Conservation (phyloP, 2,113 vertebrate species). For the Daubentonia madagascariensis region DNA sequence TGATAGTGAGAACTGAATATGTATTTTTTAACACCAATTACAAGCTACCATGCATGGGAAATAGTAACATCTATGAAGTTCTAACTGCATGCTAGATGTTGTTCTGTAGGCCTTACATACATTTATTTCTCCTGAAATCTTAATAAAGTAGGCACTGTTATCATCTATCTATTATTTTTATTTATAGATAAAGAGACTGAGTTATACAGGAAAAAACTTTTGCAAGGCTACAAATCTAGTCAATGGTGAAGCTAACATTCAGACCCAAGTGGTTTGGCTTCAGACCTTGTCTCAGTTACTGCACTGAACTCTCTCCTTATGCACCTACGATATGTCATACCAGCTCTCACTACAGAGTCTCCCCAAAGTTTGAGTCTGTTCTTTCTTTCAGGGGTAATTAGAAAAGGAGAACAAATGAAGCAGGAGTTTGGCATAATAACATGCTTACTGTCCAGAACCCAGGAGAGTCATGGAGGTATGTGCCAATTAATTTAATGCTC, state of each 20-base stretch:
- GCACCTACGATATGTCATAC: neutral
- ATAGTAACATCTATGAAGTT: neutral
- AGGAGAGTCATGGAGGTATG: neutral
- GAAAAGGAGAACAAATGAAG: neutral
- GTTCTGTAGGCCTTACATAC: neutral
- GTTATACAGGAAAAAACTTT: neutral
- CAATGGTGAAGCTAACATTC: neutral
- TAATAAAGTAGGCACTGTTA: neutral
- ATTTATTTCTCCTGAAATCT: neutral
- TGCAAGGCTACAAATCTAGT: neutral
- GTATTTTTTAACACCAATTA: neutral
- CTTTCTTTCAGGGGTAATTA: neutral
- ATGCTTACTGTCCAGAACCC: neutral
- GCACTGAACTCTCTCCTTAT: accelerated
- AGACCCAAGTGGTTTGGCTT: neutral
- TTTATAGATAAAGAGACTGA: neutral
- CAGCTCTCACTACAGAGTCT: neutral
- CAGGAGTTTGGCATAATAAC: neutral
- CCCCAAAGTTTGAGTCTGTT: neutral
- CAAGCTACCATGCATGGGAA: neutral
- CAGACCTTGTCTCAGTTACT: neutral
- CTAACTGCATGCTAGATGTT: neutral
- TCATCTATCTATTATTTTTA: neutral
- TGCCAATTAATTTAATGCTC: neutral
- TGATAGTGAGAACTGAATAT: neutral